These are phyloP conservation scores for Aporrectodea caliginosa DNA, from an alignment of 1,140 invertebrate species.

Conservation along the genomic window DNA sequence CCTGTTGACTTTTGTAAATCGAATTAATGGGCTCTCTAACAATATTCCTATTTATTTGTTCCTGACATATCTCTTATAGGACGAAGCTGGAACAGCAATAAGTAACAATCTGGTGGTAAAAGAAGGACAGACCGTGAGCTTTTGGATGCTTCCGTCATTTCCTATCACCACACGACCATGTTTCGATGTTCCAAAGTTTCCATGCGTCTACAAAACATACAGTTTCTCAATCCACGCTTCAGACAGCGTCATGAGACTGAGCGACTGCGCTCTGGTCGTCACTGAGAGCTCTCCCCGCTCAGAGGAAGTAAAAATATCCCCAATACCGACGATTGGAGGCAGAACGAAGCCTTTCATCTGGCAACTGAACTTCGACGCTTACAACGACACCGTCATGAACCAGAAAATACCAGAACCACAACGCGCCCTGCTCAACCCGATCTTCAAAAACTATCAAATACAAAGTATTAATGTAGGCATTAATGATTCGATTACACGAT, in stretches of 20 bases:
- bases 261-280: background rate
- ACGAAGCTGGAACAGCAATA: background rate
- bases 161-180: background rate
- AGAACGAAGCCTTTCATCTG: background rate
- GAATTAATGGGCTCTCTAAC: too few species aligned
- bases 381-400: too few species aligned
- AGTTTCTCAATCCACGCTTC: background rate
- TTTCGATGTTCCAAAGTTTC: background rate
- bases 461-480: background rate
- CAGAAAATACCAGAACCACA: background rate
- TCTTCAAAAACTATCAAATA: background rate
- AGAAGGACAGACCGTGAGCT: background rate
- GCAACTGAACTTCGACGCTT: background rate
- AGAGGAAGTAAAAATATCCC: background rate
- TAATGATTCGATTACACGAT: background rate
- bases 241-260: background rate
- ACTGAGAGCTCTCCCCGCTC: background rate
- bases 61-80: too few species aligned
- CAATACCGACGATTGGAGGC: background rate
- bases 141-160: background rate
- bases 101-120: background rate
- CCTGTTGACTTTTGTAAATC: too few species aligned
- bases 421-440: background rate
- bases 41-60: too few species aligned
- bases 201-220: background rate